phyloP scores from a whole-genome alignment of 2,113 vertebrate species.

The Atherinomorus stipes region DNA sequence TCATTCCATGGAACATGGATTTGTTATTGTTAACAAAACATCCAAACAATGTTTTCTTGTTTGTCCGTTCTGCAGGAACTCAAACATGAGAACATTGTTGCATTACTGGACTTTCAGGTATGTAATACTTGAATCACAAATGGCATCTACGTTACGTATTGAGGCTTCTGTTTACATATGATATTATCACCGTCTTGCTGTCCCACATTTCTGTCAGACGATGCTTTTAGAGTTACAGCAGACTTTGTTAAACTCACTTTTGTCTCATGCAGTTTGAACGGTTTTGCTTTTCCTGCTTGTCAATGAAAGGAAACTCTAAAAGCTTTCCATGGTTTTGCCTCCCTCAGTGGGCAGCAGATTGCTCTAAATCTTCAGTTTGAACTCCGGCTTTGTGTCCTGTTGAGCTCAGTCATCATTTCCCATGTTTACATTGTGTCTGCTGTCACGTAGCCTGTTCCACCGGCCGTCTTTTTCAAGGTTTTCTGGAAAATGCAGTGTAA shows the following conservation, averaged over 20 bases:
- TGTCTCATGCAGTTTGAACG: conserved; percentile 11
- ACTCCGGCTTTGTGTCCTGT: conserved; percentile 8
- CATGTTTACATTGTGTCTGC: conserved; percentile 66
- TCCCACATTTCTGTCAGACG: conserved; percentile 10
- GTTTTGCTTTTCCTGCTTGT: conserved; percentile 25
- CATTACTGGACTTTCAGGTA: conserved; percentile 98
- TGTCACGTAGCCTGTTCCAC: conserved; percentile 13
- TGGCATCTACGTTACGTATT: background rate
- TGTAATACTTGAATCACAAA: conserved; percentile 16
- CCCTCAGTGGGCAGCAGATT: background rate
- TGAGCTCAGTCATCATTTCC: conserved; percentile 31
- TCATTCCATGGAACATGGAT: no score
- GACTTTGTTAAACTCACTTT: conserved; percentile 55
- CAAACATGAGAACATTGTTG: conserved; percentile 98
- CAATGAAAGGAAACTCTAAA: background rate
- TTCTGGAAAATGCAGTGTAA: conserved; percentile 10
- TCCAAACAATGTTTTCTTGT: background rate
- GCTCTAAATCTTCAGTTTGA: background rate
- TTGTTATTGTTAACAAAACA: no score
- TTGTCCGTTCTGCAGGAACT: conserved; percentile 86
- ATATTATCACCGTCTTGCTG: conserved; percentile 5
- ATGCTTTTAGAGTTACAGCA: conserved; percentile 23
- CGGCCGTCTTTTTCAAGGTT: background rate
- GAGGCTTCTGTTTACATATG: conserved; percentile 11
- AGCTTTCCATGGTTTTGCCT: no score